A percentile compares a stretch with the other conserved stretches of the same genome.
Evolutionary conservation across 2,797 vertebrate species (phyloP).

Genomic region (Hydrocynus forskahlii): DNA sequence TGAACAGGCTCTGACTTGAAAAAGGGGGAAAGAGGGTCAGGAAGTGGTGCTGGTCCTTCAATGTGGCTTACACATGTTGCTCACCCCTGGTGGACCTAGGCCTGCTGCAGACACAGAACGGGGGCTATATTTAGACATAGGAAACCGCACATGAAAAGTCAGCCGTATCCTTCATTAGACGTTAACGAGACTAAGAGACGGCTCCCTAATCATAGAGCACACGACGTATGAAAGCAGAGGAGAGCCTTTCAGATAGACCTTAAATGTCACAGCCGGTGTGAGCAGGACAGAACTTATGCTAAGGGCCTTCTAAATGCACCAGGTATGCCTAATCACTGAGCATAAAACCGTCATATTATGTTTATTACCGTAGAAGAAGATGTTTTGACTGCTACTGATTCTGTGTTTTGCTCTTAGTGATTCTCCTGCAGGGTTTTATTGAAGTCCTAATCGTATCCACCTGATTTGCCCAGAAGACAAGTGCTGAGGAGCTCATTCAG

Average conservation of each 20-base stretch:
- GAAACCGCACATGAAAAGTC: constrained; percentile 48
- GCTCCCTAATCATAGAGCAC: constrained; percentile 52
- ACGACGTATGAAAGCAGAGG: constrained; percentile 42
- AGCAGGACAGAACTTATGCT: constrained; percentile 6
- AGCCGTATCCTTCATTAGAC: constrained; percentile 50
- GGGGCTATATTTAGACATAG: constrained; percentile 46
- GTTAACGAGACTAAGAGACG: constrained; percentile 47
- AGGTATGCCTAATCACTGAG: neutral
- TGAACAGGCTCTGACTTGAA: constrained; percentile 38
- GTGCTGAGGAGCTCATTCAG: no score
- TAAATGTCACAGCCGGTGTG: constrained; percentile 28
- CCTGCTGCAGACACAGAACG: constrained; percentile 20
- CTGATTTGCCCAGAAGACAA: no score
- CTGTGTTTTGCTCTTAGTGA: neutral
- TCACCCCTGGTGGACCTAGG: constrained; percentile 32
- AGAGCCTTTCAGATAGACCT: constrained; percentile 9
- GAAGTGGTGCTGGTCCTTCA: constrained; percentile 45
- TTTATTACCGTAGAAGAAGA: neutral
- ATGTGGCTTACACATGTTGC: constrained; percentile 57
- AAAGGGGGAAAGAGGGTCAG: constrained; percentile 46
- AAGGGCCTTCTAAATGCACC: constrained; percentile 1
- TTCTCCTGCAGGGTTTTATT: neutral
- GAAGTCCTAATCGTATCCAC: no score
- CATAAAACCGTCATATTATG: neutral
- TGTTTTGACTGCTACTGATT: neutral